Base-by-base conservation (phyloP, 1,140 invertebrate genomes). In the Choristoneura fumiferana region DNA sequence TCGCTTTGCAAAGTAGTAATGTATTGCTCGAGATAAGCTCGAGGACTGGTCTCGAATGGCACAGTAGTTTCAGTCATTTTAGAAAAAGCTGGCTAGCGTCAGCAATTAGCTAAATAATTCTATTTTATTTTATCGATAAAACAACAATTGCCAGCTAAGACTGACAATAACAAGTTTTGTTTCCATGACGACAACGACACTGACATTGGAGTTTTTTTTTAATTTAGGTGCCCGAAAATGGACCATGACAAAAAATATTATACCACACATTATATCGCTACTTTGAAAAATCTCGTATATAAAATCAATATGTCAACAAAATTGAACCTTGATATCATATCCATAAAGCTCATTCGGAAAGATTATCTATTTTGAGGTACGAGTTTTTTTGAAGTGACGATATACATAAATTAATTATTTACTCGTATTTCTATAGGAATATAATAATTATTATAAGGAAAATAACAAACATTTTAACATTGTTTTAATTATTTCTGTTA, bases 1-100 rank as follows among this genome's bases (percentile, higher is more conserved):
- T 89, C 84, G 53, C 83, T 87, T 71, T 89, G 81, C 14, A 89
- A 71, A 17, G 71, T 60, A 10, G 71, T 75, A 45, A 87, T 76
- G 56, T 79, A 69, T 55, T 72, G 67, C 52, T 89, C 84, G 13
- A 89, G 66, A 4, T 63, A 69, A 17, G 57, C 67, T 15, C 73
- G 69, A 13, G 81, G 77, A 58, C 84, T 80, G 39, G 78, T 73
- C 57, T 76, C 58, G 4, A 89, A 45, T 9, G 67, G 73, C 36
- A 61, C 13, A 55, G 70, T 75, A 8, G 38, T 12, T 40, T 69
- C 69, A 18, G 62, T 35, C 80, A 83, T 83, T 57, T 63, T 79
- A 43, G 12, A n/a, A 22, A 43, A 33, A 29, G 6, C 22, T 29
- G 6, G 22, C 22, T 3, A 29, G 22, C 2, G 6, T 29, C 2